Evolutionary conservation across 2,888 invertebrate genomes (phyloP).

Genomic region (Drosophila nr. fundita): DNA sequence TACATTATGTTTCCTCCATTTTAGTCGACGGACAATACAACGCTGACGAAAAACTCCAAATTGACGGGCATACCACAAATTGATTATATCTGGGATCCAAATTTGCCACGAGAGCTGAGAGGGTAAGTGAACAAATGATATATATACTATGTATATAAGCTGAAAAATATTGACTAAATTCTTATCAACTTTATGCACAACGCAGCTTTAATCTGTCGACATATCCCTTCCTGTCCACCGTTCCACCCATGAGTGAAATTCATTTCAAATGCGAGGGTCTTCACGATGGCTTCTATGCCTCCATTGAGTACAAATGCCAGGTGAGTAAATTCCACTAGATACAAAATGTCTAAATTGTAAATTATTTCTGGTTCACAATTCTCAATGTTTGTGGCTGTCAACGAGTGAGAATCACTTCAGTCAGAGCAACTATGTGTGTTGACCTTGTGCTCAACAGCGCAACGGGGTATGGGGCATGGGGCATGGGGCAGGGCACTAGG

Average conservation of each 20-base stretch:
- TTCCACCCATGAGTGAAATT: slow-evolving; percentile 90
- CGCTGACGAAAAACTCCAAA: slow-evolving; percentile 81
- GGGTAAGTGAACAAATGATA: slow-evolving; percentile 85
- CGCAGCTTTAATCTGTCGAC: slow-evolving; percentile 90
- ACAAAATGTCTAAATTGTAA: background rate
- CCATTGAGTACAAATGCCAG: slow-evolving; percentile 94
- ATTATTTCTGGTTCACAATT: background rate
- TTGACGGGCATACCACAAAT: slow-evolving; percentile 93
- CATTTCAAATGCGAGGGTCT: slow-evolving; percentile 95
- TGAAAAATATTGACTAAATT: background rate
- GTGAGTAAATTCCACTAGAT: slow-evolving; percentile 87
- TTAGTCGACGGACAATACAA: slow-evolving; percentile 71
- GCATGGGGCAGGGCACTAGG: background rate
- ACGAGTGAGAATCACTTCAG: background rate
- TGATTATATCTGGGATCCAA: slow-evolving; percentile 95
- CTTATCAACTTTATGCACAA: background rate
- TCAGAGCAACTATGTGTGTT: slow-evolving; percentile 2
- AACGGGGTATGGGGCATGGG: slow-evolving; percentile 1
- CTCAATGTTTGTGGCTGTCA: background rate
- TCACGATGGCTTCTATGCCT: slow-evolving; percentile 97
- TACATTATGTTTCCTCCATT: background rate
- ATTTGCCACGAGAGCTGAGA: slow-evolving; percentile 94
- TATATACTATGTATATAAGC: background rate
- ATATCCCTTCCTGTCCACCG: slow-evolving; percentile 93
- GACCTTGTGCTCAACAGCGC: slow-evolving; percentile 44